Conservation (phyloP, 1,140 invertebrate species). For the Nymphalis io region DNA sequence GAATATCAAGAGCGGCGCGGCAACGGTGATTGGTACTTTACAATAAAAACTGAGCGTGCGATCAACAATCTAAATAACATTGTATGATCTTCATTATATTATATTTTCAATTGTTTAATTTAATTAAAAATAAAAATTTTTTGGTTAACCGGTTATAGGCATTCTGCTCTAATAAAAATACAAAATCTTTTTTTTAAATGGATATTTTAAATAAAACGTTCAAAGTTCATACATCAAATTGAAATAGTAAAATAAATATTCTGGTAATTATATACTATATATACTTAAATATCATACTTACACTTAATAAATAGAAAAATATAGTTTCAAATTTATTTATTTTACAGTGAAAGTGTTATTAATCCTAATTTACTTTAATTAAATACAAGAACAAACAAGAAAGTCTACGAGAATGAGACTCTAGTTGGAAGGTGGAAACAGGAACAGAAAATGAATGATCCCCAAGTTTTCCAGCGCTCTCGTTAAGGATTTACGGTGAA, state of each 20-base stretch:
- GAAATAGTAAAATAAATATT: too few relatives aligned
- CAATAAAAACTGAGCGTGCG: slow-evolving; percentile 5
- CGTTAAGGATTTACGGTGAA: slow-evolving; percentile 5
- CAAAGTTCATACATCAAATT: too few relatives aligned
- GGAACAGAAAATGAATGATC: slow-evolving; percentile 4
- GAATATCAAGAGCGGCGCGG: not conserved
- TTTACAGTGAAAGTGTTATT: too few relatives aligned
- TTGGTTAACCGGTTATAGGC: too few relatives aligned
- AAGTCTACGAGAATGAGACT: not conserved
- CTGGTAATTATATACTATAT: too few relatives aligned
- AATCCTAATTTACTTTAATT: too few relatives aligned
- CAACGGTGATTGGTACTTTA: slow-evolving; percentile 22
- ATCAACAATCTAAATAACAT: not conserved
- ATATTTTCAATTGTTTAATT: not conserved
- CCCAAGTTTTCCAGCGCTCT: not conserved
- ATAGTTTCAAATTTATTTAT: too few relatives aligned
- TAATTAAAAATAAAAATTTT: not conserved
- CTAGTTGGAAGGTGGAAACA: not conserved
- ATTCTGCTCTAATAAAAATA: too few relatives aligned
- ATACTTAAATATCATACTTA: too few relatives aligned
- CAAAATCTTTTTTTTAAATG: too few relatives aligned
- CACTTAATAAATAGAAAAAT: too few relatives aligned
- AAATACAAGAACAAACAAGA: not conserved
- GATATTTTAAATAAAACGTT: too few relatives aligned
- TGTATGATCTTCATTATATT: not conserved